A percentile compares a stretch with the other conserved stretches of the same genome.
phyloP scores from a whole-genome alignment of 1,140 invertebrate species.

The Idris sp. region DNA sequence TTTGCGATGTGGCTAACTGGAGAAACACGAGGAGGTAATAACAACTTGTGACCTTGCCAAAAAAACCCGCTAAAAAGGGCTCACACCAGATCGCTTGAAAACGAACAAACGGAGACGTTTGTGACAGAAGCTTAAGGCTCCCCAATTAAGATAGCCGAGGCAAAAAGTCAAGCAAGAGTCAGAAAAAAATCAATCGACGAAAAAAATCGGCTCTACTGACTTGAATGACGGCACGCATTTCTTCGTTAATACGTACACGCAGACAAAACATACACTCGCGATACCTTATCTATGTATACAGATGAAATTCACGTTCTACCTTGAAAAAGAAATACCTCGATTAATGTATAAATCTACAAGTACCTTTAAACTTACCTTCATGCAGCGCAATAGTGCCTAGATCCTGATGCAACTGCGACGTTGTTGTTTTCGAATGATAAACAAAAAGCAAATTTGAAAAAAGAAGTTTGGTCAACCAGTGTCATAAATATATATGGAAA shows the following conservation, averaged over 20 bases:
- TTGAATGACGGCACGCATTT: conserved; percentile 37
- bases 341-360: conserved; percentile 72
- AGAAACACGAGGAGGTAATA: conserved; percentile 76
- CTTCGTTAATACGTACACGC: conserved; percentile 46
- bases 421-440: conserved; percentile 58
- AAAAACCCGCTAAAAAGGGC: conserved; percentile 63
- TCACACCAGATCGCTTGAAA: conserved; percentile 45
- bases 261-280: conserved; percentile 36
- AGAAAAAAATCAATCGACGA: no score
- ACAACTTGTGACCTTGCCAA: conserved; percentile 75
- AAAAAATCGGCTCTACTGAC: conserved; percentile 25
- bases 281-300: conserved; percentile 59
- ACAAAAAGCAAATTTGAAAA: conserved; percentile 44
- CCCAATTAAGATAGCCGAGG: conserved; percentile 24
- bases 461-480: conserved; percentile 52
- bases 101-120: conserved; percentile 11
- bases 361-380: conserved; percentile 76
- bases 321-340: conserved; percentile 76
- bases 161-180: conserved; percentile 34
- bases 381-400: conserved; percentile 76
- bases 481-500: conserved; percentile 59
- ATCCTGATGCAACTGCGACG: conserved; percentile 65
- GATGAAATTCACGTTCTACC: conserved; percentile 68
- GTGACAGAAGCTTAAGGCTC: conserved; percentile 13
- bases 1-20: conserved; percentile 73